Evolutionary conservation across 2,797 vertebrate species (phyloP).

Genomic region (Allobates femoralis): DNA sequence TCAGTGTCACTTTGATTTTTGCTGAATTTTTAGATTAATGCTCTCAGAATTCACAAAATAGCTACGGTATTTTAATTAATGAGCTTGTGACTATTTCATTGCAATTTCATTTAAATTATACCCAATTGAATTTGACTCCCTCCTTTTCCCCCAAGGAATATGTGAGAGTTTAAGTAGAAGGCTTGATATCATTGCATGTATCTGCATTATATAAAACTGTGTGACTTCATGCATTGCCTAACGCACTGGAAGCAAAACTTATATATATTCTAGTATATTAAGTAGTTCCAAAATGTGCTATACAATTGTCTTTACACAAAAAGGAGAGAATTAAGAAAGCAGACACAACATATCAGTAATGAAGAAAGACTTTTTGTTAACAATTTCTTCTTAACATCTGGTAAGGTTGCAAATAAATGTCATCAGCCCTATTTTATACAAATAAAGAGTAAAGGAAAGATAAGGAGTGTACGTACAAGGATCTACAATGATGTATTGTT

Average conservation of each 20-base stretch:
- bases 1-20: background rate
- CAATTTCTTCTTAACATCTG: background rate
- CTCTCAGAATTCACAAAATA: background rate
- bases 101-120: background rate
- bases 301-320: background rate
- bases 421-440: background rate
- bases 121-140: background rate
- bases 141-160: background rate
- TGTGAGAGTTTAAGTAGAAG: background rate
- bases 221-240: background rate
- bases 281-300: background rate
- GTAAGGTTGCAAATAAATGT: background rate
- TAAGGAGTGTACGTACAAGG: no score
- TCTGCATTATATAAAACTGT: no score
- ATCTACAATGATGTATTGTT: no score
- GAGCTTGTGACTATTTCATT: background rate
- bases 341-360: background rate
- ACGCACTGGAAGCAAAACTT: background rate
- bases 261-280: background rate
- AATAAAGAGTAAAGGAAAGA: no score
- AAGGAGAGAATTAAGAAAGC: background rate
- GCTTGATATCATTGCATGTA: no score
- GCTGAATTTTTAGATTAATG: background rate
- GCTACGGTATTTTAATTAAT: background rate
- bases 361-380: background rate